Base-by-base conservation (phyloP, 1,140 invertebrate species). In the Pseudoatta argentina region DNA sequence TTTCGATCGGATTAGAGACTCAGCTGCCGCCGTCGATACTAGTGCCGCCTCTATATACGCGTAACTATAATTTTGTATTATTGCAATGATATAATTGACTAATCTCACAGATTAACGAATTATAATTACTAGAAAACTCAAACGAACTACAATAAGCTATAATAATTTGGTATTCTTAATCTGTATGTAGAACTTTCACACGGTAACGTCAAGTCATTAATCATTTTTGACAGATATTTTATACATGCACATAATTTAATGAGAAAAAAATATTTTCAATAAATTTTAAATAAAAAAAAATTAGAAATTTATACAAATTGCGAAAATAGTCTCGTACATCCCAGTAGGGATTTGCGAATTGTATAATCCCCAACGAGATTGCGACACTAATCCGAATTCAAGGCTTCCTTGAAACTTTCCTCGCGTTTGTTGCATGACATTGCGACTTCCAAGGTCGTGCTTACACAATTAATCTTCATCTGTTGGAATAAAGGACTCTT, bases 381-480 rank as follows among this genome's bases (percentile, higher is more conserved):
- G 63, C 34, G 64, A 81, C 34, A 64, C 44, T 86, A 81, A 81
- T 86, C 55, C 55, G 27, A 81, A 81, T 16, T 86, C 66, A 34
- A 79, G 27, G 66, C 77, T 86, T 76, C 55, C 21, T 24, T 21
- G 24, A 71, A 87, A 83, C 39, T 85, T 87, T 76, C 51, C 18
- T 30, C 51, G 27, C 21, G 59, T 82, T 30, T 34, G 18, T 83
- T 79, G 53, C 44, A 55, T 63, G 78, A 57, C 27, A 44, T 73
- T 61, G 61, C 30, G 44, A 51, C 73, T 75, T 85, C n/a, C 63
- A 18, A 53, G 48, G 81, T 79, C 76, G 16, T 14, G 30, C 34
- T 71, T 10, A 21, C 24, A 81, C 86, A 77, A 88, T 88, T 88
- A 88, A 89, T 88, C 86, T 75, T 21, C 14, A 73, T 88, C 63